Percentiles rank a stretch among this genome's conserved stretches.
These are phyloP conservation scores for Listronotus bonariensis DNA, from an alignment of 1,140 invertebrate species.

Conservation along the genomic window DNA sequence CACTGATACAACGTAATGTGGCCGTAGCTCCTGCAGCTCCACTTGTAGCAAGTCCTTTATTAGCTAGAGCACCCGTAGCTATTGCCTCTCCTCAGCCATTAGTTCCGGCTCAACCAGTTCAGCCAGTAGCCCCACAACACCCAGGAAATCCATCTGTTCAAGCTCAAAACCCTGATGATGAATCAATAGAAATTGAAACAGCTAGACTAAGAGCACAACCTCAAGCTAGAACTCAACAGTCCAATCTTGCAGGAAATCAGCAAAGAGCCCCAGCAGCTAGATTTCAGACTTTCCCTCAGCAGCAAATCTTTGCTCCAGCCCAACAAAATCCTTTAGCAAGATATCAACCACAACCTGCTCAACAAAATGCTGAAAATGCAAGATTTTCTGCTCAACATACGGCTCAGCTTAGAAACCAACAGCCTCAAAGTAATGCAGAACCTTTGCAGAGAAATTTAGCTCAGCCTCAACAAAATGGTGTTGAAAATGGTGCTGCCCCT, in stretches of 20 bases:
- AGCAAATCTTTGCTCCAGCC: background rate
- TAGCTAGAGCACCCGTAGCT: conserved; percentile 1
- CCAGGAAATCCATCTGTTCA: background rate
- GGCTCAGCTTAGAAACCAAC: background rate
- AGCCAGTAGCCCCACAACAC: background rate
- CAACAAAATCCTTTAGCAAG: background rate
- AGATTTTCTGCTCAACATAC: background rate
- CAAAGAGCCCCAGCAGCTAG: background rate
- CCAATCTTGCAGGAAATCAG: background rate
- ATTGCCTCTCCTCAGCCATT: background rate
- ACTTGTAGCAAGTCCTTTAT: conserved; percentile 3
- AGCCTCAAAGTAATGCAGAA: background rate
- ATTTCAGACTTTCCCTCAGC: background rate
- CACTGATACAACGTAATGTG: background rate
- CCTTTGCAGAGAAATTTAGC: background rate
- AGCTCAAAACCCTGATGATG: conserved; percentile 17
- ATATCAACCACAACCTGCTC: background rate
- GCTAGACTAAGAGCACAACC: conserved; percentile 5
- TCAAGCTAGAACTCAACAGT: background rate
- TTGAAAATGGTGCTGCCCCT: conserved; percentile 2
- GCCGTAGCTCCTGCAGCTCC: background rate
- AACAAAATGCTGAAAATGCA: background rate
- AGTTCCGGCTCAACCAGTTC: background rate
- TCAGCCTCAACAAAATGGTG: background rate
- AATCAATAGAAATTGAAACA: conserved; percentile 28